phyloP scores from a whole-genome alignment of 2,888 invertebrate genomes.

The Rhopalosiphum nymphaeae region DNA sequence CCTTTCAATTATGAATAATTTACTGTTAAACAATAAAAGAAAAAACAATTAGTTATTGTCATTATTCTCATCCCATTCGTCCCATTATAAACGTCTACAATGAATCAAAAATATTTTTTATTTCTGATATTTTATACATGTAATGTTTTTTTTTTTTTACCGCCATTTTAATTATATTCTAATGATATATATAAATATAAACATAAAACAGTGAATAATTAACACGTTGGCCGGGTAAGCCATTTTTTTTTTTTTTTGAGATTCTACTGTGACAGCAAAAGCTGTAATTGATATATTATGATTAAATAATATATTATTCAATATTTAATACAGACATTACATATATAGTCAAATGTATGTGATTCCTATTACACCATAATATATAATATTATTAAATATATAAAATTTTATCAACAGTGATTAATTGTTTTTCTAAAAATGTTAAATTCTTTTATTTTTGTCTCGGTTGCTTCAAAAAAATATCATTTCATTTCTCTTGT shows the following conservation, averaged over 20 bases:
- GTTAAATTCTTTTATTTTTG: not conserved
- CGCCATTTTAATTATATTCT: not conserved
- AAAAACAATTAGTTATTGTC: slow-evolving; percentile 5
- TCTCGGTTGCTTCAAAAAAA: not conserved
- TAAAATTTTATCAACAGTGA: not conserved
- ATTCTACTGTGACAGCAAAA: not conserved
- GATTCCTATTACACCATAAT: not conserved
- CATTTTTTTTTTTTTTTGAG: not conserved
- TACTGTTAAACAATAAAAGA: not conserved
- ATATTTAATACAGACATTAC: not conserved
- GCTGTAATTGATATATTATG: not conserved
- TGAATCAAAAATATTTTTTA: not conserved
- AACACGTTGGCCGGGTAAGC: not conserved
- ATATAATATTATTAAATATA: not conserved
- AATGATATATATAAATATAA: not conserved
- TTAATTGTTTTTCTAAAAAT: not conserved
- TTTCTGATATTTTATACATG: not conserved
- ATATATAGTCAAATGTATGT: not conserved
- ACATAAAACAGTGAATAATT: not conserved
- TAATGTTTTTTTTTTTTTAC: not conserved
- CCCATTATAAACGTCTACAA: not conserved
- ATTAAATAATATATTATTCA: slow-evolving; percentile 2
- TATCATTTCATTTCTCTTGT: not conserved
- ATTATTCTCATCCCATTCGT: not conserved
- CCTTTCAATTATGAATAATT: not conserved